phyloP scores from a whole-genome alignment of 2,888 invertebrate species.

The Pemphredon lugubris region DNA sequence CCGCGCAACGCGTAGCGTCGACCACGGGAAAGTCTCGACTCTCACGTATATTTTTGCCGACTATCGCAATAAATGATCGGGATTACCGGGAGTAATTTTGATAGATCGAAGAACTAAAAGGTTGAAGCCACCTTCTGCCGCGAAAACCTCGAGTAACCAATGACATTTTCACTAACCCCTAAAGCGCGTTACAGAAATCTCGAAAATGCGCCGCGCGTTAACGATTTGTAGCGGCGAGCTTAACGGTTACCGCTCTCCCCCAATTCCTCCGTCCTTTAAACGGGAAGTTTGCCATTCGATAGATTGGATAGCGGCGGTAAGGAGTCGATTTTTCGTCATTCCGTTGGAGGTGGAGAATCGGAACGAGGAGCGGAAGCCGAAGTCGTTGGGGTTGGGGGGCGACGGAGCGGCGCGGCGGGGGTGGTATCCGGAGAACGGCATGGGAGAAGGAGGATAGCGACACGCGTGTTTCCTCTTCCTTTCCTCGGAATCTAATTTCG shows the following conservation, averaged over 20 bases:
- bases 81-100: too few species aligned
- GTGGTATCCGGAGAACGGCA: not conserved
- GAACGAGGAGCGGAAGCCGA: constrained; percentile 47
- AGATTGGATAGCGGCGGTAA: constrained; percentile 36
- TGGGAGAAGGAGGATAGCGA: constrained; percentile 30
- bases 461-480: constrained; percentile 65
- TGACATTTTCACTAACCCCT: too few species aligned
- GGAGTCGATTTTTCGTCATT: constrained; percentile 49
- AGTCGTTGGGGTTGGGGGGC: constrained; percentile 21
- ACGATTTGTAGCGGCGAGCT: too few species aligned
- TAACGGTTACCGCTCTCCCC: not conserved
- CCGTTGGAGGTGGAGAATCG: constrained; percentile 11
- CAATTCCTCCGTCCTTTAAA: constrained; percentile 2
- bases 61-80: too few species aligned
- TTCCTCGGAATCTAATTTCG: constrained; percentile 73
- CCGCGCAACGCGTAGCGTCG: not conserved
- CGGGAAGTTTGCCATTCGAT: constrained; percentile 37
- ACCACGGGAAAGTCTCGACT: constrained; percentile 7
- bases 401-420: not conserved
- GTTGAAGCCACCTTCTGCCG: too few species aligned
- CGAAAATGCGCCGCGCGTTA: too few species aligned
- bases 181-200: too few species aligned
- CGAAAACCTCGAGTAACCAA: too few species aligned
- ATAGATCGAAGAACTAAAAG: too few species aligned
- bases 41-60: too few species aligned